Base-by-base conservation (phyloP, 1,140 invertebrate genomes). In the Colletes latitarsis region DNA sequence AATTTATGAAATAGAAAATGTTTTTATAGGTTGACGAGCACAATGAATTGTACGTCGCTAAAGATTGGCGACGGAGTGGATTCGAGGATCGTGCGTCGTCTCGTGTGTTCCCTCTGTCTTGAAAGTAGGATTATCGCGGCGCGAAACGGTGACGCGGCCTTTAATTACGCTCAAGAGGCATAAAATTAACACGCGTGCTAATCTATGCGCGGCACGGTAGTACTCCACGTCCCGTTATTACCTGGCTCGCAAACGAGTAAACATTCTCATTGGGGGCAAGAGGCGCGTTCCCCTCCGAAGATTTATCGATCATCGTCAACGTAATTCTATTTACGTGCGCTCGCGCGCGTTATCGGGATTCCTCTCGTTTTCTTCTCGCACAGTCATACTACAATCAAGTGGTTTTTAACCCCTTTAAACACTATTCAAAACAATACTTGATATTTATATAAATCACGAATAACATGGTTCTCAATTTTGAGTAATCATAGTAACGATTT, bases 151-250 rank as follows among this genome's bases (percentile, higher is more conserved):
- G 63, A 66, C 63, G 41, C 8, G 19, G 14, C 1, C 19, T 46
- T 63, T 76, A 76, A 76, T 67, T 67, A n/a, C 39, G 15, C 15
- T 15, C 6, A 0, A 12, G 1, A 30, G 14, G 52, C 52, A 39
- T 76, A 67, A 58, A 76, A 67, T 53, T 46, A 57, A 58, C 57
- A 46, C 52, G 63, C 49, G 14, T 10, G 39, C 10, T 67, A 73
- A 67, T 67, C 41, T 57, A 57, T 46, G 52, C 41, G 10, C 53
- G 41, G 17, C 17, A 43, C 41, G 19, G n/a, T 57, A 67, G 15
- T 76, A 76, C 52, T 46, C 41, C 52, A 57, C 41, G 63, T 76
- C 49, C 63, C 63, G 52, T 76, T 76, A 67, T 67, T 43, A 52
- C 10, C 21, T 21, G 21, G 14, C 63, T 57, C 4, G 15, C 19